Evolutionary conservation across 30 jellyfish, hydroid and myxozoan genomes (phyloP).

Genomic region (Hydractinia echinata): DNA sequence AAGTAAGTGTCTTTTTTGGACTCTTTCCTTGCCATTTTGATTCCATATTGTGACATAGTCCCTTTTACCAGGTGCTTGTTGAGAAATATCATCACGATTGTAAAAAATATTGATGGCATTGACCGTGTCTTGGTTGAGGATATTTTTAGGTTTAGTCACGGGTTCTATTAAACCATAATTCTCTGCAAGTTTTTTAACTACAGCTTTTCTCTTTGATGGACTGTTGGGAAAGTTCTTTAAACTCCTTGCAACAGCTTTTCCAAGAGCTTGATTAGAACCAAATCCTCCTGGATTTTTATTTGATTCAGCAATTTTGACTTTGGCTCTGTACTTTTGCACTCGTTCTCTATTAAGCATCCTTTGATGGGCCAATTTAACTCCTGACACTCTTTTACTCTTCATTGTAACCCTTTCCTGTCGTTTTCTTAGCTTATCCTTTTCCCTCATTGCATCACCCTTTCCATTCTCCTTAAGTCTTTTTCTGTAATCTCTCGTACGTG

Average conservation of each 20-base stretch:
- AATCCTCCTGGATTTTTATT: slow-evolving; percentile 15
- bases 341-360: background rate
- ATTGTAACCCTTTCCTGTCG: no score
- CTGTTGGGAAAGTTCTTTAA: slow-evolving; percentile 15
- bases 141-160: background rate
- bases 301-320: background rate
- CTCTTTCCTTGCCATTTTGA: slow-evolving; percentile 24
- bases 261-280: slow-evolving; percentile 8
- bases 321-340: slow-evolving; percentile 5
- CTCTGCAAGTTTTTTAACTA: slow-evolving; percentile 11
- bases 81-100: no score
- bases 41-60: slow-evolving; percentile 41
- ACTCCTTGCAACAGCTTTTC: slow-evolving; percentile 16
- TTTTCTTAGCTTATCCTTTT: background rate
- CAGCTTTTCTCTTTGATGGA: slow-evolving; percentile 20
- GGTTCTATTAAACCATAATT: slow-evolving; percentile 6
- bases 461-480: slow-evolving; percentile 6
- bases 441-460: slow-evolving; percentile 6
- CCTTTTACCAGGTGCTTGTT: slow-evolving; percentile 32
- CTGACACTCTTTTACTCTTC: no score
- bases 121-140: background rate
- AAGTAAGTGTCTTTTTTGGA: background rate
- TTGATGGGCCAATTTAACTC: background rate
- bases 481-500: slow-evolving; percentile 24
- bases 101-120: background rate